Conservation (phyloP, 2,797 vertebrate species). For the Semotilus atromaculatus region DNA sequence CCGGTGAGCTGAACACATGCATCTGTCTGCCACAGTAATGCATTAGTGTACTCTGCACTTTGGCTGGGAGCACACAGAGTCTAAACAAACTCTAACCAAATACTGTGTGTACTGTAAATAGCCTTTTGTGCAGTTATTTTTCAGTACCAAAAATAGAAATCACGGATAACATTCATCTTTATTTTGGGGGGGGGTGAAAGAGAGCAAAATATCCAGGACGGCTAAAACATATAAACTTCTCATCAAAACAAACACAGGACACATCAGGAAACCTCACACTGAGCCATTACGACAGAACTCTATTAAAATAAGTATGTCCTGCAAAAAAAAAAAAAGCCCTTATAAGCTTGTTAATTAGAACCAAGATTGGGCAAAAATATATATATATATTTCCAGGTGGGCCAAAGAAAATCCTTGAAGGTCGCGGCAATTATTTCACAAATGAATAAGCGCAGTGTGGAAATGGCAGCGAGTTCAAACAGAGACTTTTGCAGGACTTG, state of each 20-base stretch:
- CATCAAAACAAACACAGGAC: slow-evolving; percentile 29
- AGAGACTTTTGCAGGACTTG: slow-evolving; percentile 61
- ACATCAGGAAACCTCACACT: slow-evolving; percentile 12
- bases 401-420: slow-evolving; percentile 70
- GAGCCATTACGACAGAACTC: slow-evolving; percentile 25
- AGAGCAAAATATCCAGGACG: slow-evolving; percentile 37
- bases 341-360: slow-evolving; percentile 65
- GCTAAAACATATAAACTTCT: slow-evolving; percentile 35
- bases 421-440: slow-evolving; percentile 70
- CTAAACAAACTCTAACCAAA: slow-evolving; percentile 54
- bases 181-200: slow-evolving; percentile 54
- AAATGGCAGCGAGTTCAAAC: slow-evolving; percentile 70
- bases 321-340: slow-evolving; percentile 43
- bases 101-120: slow-evolving; percentile 60
- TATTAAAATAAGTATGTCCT: slow-evolving; percentile 31
- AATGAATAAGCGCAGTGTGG: slow-evolving; percentile 73
- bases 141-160: slow-evolving; percentile 56
- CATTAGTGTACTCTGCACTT: slow-evolving; percentile 65
- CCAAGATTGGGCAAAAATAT: slow-evolving; percentile 42
- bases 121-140: slow-evolving; percentile 63
- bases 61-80: slow-evolving; percentile 66
- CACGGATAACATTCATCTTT: slow-evolving; percentile 62
- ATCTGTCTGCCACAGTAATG: slow-evolving; percentile 57
- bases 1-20: slow-evolving; percentile 61
- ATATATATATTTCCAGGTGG: slow-evolving; percentile 51